Evolutionary conservation across 2,888 invertebrate genomes (phyloP), one percentile per base, ranked within the genome.

Genomic region (Leptopilina myrica): DNA sequence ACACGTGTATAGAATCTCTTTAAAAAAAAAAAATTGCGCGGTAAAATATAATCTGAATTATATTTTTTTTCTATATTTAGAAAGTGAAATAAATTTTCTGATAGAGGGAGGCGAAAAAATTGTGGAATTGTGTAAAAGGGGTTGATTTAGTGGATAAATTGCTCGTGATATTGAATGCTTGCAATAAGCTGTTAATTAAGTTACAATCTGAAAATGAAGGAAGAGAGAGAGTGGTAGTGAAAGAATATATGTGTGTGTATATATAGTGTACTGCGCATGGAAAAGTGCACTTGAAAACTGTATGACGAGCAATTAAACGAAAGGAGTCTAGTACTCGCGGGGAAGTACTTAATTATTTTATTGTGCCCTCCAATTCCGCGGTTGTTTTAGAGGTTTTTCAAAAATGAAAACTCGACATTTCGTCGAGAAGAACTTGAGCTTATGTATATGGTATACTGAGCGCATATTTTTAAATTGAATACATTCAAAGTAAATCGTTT

Each of bases 301-400:
- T 67, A 67, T 67, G 67, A 49, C 67, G 49, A 67, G 67, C 20
- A 67, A 67, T 67, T 67, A 67, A 67, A 67, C 49, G 67, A 69
- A 69, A 53, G 49, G 49, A 69, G 67, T 15, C 62, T 26, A n/a
- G 67, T 20, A 49, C 67, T 69, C 26, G 67, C 26, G 3, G 49
- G 43, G 49, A 11, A 69, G 67, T 69, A 49, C 49, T 49, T 69
- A 69, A 69, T 69, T 69, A 49, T 69, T 69, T 69, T 69, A 69
- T 20, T 49, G 49, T 12, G 20, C 67, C 49, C 49, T 69, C 49
- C 15, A 49, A 69, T 69, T 20, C 49, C 67, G 43, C 65, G 67
- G 46, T 69, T 69, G 26, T 69, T 69, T 62, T 49, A 26, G 49
- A 69, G 46, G 20, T 11, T 49, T 67, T 69, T 46, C 26, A 69